A percentile compares a stretch with the other conserved stretches of the same genome.
Conservation (phyloP, 2,113 vertebrate species). For the Hippopotamus amphibius region DNA sequence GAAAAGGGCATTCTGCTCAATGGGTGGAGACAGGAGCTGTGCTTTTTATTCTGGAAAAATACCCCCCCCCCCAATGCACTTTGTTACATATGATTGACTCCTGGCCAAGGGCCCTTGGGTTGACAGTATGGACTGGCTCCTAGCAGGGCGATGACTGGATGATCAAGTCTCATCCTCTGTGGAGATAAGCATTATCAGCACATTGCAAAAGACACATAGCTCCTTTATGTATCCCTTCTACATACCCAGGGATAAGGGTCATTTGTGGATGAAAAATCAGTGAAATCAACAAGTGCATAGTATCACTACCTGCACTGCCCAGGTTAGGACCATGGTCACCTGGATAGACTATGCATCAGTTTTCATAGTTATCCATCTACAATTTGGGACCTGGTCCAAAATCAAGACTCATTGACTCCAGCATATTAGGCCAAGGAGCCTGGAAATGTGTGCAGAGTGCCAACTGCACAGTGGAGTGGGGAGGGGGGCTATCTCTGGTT, state of each 20-base stretch:
- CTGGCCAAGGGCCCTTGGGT: not conserved
- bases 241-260: not conserved
- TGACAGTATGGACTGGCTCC: not conserved
- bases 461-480: not conserved
- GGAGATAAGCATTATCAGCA: not conserved
- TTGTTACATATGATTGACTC: not conserved
- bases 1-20: too few species aligned
- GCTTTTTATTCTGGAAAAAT: too few species aligned
- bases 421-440: not conserved
- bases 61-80: not conserved
- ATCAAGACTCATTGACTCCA: not conserved
- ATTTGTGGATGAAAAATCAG: not conserved
- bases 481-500: not conserved
- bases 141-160: not conserved
- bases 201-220: not conserved
- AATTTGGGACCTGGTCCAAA: not conserved
- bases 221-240: not conserved
- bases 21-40: too few species aligned
- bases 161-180: not conserved
- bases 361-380: not conserved
- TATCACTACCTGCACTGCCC: not conserved
- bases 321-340: not conserved
- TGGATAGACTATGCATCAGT: not conserved
- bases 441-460: not conserved
- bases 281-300: not conserved